phyloP scores from a whole-genome alignment of 2,113 vertebrate genomes.

The Hyaena hyaena region DNA sequence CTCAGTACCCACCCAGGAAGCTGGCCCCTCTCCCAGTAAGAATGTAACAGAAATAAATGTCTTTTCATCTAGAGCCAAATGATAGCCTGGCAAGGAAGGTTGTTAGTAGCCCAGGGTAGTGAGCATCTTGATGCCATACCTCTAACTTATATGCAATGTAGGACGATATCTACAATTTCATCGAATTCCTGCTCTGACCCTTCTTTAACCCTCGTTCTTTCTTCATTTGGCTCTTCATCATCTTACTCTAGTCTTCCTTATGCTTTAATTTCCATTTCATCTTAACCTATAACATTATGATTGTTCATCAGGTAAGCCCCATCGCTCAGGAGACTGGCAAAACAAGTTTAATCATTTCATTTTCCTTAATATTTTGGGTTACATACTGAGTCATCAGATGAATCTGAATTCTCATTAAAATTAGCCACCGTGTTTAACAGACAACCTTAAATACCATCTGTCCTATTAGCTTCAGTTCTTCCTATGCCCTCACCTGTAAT shows the following conservation, averaged over 20 bases:
- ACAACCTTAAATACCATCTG: background rate
- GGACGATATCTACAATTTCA: background rate
- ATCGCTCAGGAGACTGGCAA: background rate
- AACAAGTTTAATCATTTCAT: background rate
- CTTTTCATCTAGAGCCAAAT: background rate
- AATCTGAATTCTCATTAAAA: background rate
- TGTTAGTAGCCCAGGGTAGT: background rate
- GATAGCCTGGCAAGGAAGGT: background rate
- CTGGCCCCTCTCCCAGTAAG: background rate
- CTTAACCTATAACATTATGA: background rate
- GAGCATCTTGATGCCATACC: background rate
- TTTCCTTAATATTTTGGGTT: background rate
- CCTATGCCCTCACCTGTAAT: background rate
- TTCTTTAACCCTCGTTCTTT: background rate
- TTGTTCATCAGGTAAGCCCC: background rate
- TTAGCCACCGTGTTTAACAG: background rate
- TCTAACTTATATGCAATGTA: background rate
- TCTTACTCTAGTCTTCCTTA: background rate
- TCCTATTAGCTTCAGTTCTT: background rate
- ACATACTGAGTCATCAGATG: background rate
- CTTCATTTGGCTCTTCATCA: background rate
- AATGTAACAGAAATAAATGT: background rate
- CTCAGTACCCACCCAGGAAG: background rate
- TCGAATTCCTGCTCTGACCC: accelerated
- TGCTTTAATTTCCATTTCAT: background rate